Base-by-base conservation (phyloP, 2,113 vertebrate species). In the Spea multiplicata region DNA sequence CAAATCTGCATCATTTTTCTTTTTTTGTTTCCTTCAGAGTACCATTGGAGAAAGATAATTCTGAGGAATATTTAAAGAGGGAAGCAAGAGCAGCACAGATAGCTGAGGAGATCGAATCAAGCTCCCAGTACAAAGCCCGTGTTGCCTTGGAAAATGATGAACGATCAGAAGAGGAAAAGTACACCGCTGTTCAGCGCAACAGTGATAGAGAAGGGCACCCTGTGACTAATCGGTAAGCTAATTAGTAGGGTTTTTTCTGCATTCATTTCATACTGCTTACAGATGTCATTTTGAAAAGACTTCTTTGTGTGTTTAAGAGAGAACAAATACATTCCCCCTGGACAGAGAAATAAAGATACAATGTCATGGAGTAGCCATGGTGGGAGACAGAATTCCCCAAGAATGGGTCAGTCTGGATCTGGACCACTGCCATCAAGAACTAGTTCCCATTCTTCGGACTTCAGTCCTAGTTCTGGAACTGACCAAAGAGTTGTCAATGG, bases 31-130 rank as follows among this genome's bases (percentile, higher is more conserved):
- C 81, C 76, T 84, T 81, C 87, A 98, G 97, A 74, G 96, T 99
- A 81, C 95, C 97, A 74, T 90, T 99, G 88, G 97, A 99, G 90
- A 94, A 96, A 81, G 96, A 98, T 89, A 97, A 96, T 89, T 98
- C 97, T 0, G 97, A 98, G 86, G 97, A 98, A 90, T 99, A 95
- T 90, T 94, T 97, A 84, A 97, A 98, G 91, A 94, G 97, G 69
- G 96, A 99, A 89, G 97, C 96, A 52, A 95, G 97, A 81, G 97
- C 97, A 80, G 94, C 97, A 80, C 96, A 96, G 87, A 92, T 99
- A 90, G 97, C 97, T n/a, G 96, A 99, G 85, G 97, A 99, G 91
- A 99, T 99, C 64, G 97, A 99, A 92, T 96, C 97, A 87, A 98
- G 97, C 83, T 92, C 96, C 84, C 93, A 96, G 66, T 98, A 98